Base-by-base conservation (phyloP, 2,113 vertebrate genomes). In the Ciconia stormi region DNA sequence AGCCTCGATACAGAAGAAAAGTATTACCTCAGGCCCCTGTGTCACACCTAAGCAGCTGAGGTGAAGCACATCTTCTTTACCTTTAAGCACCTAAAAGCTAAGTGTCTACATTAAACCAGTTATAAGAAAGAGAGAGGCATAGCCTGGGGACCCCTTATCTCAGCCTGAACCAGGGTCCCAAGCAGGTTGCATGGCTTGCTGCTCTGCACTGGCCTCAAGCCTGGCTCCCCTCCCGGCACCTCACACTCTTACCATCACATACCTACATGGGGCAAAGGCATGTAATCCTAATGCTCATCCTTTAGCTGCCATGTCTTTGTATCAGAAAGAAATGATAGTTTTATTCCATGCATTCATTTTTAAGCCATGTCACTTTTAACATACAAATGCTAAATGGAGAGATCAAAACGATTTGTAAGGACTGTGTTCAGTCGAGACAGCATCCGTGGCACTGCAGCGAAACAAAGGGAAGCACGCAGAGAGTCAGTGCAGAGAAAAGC, bases 391-490 rank as follows among this genome's bases (percentile, higher is more conserved):
- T 74, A 89, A 95, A 82, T 32, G 36, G 62, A 90, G 79, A 90
- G 84, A 95, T 94, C 36, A 91, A 50, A 87, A 80, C 0, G 0
- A 77, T 90, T 88, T 91, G 47, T 86, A 86, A 89, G 82, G 74
- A 15, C 38, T 1, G 1, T 66, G 38, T 26, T 80, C 71, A 52
- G n/a, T 42, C 2, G 12, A 91, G 81, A 23, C 69, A 76, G 52
- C 76, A 73, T 81, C 72, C 8, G 6, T 55, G 79, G 71, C 0
- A 1, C 91, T 80, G 87, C 71, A 83, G 84, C 0, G 4, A 85
- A 85, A 96, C 89, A 94, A 95, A 95, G 71, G 79, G 87, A 95
- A 91, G 70, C 82, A 87, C 4, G 44, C 71, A 70, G 89, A 88
- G 81, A 96, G 42, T 72, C 71, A 82, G 89, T 38, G 67, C 71